Percentiles rank a stretch among this genome's conserved stretches.
Evolutionary conservation across 2,113 vertebrate species (phyloP).

Genomic region (Montifringilla adamsi): DNA sequence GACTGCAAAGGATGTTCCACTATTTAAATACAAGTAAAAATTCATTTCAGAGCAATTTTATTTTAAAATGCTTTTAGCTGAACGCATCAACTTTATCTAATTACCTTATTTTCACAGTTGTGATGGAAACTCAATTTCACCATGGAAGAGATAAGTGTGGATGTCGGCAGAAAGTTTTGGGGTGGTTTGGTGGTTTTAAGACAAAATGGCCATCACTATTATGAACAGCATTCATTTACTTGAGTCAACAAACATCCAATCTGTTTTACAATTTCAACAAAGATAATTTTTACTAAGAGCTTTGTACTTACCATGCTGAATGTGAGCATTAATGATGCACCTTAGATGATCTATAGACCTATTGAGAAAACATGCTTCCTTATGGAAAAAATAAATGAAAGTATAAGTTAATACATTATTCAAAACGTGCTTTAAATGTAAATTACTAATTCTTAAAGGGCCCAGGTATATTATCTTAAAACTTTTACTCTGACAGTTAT

Average conservation of each 20-base stretch:
- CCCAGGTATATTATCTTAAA: neutral
- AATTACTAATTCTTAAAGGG: neutral
- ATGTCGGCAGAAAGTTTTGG: neutral
- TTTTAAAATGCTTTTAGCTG: neutral
- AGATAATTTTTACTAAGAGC: neutral
- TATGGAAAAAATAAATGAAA: conserved; percentile 33
- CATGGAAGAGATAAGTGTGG: neutral
- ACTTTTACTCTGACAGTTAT: neutral
- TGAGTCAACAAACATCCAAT: neutral
- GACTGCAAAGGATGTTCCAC: neutral
- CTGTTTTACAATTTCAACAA: neutral
- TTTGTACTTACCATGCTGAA: conserved; percentile 85
- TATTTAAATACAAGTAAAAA: neutral
- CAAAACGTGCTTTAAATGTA: neutral
- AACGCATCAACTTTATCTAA: neutral
- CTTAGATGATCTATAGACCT: conserved; percentile 89
- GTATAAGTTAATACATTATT: neutral
- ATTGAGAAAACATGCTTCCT: conserved; percentile 85
- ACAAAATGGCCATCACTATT: neutral
- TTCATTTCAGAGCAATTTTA: neutral
- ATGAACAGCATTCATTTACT: neutral
- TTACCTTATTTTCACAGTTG: neutral
- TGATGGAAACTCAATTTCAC: neutral
- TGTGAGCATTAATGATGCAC: conserved; percentile 84
- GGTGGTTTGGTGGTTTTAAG: neutral